Evolutionary conservation across 2,888 invertebrate genomes (phyloP).

Genomic region (Cryptops parisi): DNA sequence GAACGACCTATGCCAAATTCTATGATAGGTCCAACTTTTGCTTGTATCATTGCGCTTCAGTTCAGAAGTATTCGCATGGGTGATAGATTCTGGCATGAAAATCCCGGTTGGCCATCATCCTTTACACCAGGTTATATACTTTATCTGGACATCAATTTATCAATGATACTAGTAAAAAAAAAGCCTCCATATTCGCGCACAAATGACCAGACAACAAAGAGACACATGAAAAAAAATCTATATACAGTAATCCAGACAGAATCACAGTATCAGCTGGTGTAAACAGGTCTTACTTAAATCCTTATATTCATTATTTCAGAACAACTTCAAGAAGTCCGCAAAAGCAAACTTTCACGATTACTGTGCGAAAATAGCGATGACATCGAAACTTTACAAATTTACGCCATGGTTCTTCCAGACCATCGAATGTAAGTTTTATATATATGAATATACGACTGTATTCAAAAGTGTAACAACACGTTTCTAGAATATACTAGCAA

Average conservation of each 20-base stretch:
- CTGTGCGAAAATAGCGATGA: slow-evolving; percentile 36
- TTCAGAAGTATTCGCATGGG: slow-evolving; percentile 63
- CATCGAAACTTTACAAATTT: slow-evolving; percentile 40
- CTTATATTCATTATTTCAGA: slow-evolving; percentile 23
- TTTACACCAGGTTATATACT: slow-evolving; percentile 58
- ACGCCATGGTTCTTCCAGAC: slow-evolving; percentile 82
- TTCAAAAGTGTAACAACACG: too few species aligned
- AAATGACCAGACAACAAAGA: too few species aligned
- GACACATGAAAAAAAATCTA: too few species aligned
- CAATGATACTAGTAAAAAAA: too few species aligned
- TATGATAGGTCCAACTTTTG: slow-evolving; percentile 86
- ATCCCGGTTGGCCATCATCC: slow-evolving; percentile 79
- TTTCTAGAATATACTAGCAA: too few species aligned
- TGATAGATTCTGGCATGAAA: slow-evolving; percentile 89
- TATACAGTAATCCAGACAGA: too few species aligned
- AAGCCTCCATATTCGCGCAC: not conserved
- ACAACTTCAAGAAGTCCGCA: slow-evolving; percentile 34
- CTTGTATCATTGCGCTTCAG: slow-evolving; percentile 79
- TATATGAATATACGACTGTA: not conserved
- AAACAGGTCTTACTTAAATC: too few species aligned
- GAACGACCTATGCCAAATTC: slow-evolving; percentile 79
- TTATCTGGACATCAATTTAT: too few species aligned
- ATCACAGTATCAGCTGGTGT: too few species aligned
- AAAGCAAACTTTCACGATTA: slow-evolving; percentile 32
- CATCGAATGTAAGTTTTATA: slow-evolving; percentile 69